Conservation (phyloP, 1,140 invertebrate genomes). For the Rhopalosiphum padi region DNA sequence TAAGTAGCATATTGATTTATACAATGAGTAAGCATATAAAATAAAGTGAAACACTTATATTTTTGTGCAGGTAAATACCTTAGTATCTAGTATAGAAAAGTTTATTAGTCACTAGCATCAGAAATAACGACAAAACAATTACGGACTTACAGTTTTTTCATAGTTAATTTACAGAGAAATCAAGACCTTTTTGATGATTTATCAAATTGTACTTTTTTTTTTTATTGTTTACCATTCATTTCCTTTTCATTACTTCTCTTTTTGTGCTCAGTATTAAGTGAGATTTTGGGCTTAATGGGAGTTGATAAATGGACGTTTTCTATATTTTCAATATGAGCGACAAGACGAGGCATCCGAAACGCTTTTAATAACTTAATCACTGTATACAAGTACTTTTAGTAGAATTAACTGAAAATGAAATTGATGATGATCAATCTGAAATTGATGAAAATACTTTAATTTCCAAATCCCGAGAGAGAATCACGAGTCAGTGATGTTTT, state of each 20-base stretch:
- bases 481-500: not conserved
- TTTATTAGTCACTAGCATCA: not conserved
- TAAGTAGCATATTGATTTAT: not conserved
- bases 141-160: not conserved
- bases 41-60: not conserved
- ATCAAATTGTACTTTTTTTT: conserved; percentile 21
- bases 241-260: conserved; percentile 31
- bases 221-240: conserved; percentile 1
- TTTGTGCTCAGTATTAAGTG: conserved; percentile 34
- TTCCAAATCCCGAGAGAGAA: not conserved
- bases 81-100: not conserved
- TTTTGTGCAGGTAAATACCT: not conserved
- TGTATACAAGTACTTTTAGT: conserved; percentile 14
- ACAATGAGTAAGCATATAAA: not conserved
- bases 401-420: not conserved
- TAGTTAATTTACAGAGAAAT: not conserved
- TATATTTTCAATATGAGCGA: conserved; percentile 38
- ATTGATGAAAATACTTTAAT: not conserved
- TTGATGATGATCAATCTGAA: conserved; percentile 7
- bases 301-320: conserved; percentile 47
- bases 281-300: conserved; percentile 43
- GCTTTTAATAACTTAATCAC: conserved; percentile 33
- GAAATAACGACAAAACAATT: conserved; percentile 4
- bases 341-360: conserved; percentile 24
- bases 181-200: conserved; percentile 30